Evolutionary conservation across 2,888 invertebrate genomes (phyloP).

Genomic region (Limnephilus lunatus): DNA sequence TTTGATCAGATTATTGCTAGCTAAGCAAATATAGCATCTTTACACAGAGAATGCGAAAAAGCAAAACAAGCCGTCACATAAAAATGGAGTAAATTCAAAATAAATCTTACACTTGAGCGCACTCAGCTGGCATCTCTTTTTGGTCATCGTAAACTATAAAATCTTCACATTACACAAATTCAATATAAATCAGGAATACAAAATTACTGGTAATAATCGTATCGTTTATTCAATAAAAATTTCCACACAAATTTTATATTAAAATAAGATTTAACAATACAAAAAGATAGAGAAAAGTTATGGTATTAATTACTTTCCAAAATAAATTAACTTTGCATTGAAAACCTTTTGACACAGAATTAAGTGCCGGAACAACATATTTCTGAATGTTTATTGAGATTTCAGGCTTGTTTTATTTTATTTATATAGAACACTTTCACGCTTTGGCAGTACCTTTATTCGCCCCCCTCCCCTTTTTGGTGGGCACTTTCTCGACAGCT

Average conservation of each 20-base stretch:
- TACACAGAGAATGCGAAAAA: background rate
- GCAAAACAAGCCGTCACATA: background rate
- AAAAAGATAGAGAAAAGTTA: slow-evolving; percentile 26
- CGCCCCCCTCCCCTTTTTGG: slow-evolving; percentile 58
- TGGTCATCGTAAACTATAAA: slow-evolving; percentile 6
- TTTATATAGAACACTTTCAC: slow-evolving; percentile 55
- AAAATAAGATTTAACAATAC: slow-evolving; percentile 34
- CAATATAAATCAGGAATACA: slow-evolving; percentile 32
- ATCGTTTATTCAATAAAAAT: slow-evolving; percentile 44
- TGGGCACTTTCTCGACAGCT: slow-evolving; percentile 57
- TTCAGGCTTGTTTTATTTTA: background rate
- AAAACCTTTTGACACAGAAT: slow-evolving; percentile 20
- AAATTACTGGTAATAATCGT: slow-evolving; percentile 36
- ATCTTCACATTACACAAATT: slow-evolving; percentile 34
- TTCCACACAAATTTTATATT: slow-evolving; percentile 44
- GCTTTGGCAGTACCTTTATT: slow-evolving; percentile 67
- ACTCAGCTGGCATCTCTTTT: background rate
- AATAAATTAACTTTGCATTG: slow-evolving; percentile 26
- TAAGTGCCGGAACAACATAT: background rate
- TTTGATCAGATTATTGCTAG: background rate
- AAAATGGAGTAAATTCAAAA: background rate
- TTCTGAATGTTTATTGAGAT: background rate
- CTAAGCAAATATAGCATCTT: background rate
- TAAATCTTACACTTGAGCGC: background rate
- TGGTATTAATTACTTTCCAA: slow-evolving; percentile 12